Evolutionary conservation across 2,888 invertebrate species (phyloP).

Genomic region (Caprella mutica): DNA sequence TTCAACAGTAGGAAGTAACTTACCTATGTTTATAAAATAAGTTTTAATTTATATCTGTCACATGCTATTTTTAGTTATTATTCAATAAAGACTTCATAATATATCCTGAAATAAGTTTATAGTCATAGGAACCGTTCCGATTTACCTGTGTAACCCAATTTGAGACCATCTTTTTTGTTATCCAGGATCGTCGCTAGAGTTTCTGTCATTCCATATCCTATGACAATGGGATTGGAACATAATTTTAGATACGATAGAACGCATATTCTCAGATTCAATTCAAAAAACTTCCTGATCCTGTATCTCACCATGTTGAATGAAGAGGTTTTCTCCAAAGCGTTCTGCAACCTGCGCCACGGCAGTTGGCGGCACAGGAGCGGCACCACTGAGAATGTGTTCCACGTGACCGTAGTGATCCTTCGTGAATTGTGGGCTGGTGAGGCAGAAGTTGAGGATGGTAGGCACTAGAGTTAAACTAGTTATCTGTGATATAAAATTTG

Average conservation of each 20-base stretch:
- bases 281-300: neutral
- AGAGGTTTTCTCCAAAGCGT: neutral
- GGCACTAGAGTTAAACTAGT: no score
- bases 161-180: slow-evolving; percentile 39
- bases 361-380: slow-evolving; percentile 47
- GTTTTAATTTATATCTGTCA: no score
- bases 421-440: slow-evolving; percentile 50
- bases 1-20: slow-evolving; percentile 51
- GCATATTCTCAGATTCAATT: neutral
- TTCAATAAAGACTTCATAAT: no score
- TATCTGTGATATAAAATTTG: no score
- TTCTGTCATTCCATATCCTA: slow-evolving; percentile 58
- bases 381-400: slow-evolving; percentile 50
- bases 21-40: slow-evolving; percentile 44
- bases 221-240: neutral
- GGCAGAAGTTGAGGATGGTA: slow-evolving; percentile 57
- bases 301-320: neutral
- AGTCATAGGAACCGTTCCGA: no score
- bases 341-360: neutral
- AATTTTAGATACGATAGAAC: neutral
- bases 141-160: slow-evolving; percentile 22
- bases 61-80: no score
- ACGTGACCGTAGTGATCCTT: slow-evolving; percentile 49
- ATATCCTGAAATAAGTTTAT: no score
- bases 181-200: slow-evolving; percentile 48